Evolutionary conservation across 2,888 invertebrate genomes (phyloP).

Genomic region (Heteromurus nitidus): DNA sequence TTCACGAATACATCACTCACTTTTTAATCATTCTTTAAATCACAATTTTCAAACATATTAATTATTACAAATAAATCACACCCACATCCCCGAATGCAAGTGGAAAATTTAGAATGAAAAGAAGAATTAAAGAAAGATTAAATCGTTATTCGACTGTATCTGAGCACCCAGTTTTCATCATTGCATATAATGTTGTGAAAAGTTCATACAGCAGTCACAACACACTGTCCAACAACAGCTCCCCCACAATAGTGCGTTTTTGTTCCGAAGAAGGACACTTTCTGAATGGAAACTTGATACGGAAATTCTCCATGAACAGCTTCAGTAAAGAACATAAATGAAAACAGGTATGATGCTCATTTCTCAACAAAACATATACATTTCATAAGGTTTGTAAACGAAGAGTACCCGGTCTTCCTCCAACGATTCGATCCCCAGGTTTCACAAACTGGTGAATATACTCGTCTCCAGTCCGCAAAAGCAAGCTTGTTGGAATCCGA

Average conservation of each 20-base stretch:
- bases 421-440: slow-evolving; percentile 71
- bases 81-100: too few relatives aligned
- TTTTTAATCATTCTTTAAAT: too few relatives aligned
- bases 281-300: slow-evolving; percentile 71
- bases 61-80: too few relatives aligned
- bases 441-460: slow-evolving; percentile 59
- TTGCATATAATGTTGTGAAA: neutral
- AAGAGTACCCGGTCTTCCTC: slow-evolving; percentile 60
- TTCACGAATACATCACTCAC: too few relatives aligned
- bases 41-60: too few relatives aligned
- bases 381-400: neutral
- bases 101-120: too few relatives aligned
- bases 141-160: neutral
- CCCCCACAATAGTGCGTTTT: slow-evolving; percentile 73
- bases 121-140: neutral
- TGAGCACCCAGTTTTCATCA: slow-evolving; percentile 15
- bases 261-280: slow-evolving; percentile 69
- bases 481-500: slow-evolving; percentile 59
- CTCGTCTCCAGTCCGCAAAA: slow-evolving; percentile 45
- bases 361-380: too few relatives aligned
- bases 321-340: neutral
- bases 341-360: too few relatives aligned
- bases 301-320: slow-evolving; percentile 71
- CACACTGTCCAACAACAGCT: slow-evolving; percentile 60
- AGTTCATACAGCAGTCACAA: slow-evolving; percentile 67